These are phyloP conservation scores for Sterna hirundo DNA, from an alignment of 2,113 vertebrate species.

Conservation along the genomic window DNA sequence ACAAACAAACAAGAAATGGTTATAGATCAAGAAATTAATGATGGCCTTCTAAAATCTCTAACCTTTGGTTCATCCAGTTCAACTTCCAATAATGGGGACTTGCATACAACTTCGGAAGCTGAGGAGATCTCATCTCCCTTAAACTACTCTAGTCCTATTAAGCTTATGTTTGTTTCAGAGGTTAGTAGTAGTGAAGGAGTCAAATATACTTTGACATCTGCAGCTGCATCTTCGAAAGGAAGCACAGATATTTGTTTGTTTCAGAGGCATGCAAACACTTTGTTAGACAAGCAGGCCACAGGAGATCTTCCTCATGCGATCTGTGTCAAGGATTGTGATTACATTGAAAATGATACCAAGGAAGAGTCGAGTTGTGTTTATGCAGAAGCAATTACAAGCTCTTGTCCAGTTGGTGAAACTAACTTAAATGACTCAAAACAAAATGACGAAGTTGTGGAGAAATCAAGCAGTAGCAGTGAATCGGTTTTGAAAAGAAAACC, in stretches of 20 bases:
- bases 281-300: neutral
- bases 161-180: slow-evolving; percentile 95
- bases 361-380: slow-evolving; percentile 15
- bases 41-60: slow-evolving; percentile 27
- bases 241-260: slow-evolving; percentile 40
- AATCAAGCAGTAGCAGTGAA: slow-evolving; percentile 27
- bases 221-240: slow-evolving; percentile 69
- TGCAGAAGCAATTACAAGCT: neutral
- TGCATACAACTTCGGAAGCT: slow-evolving; percentile 4
- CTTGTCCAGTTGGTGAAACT: slow-evolving; percentile 33
- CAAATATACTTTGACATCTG: slow-evolving; percentile 89
- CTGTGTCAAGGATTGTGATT: slow-evolving; percentile 4
- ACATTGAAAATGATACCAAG: neutral
- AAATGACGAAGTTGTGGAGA: slow-evolving; percentile 42
- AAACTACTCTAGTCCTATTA: slow-evolving; percentile 89
- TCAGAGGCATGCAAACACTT: slow-evolving; percentile 1
- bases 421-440: slow-evolving; percentile 41
- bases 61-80: slow-evolving; percentile 31
- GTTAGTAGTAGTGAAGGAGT: slow-evolving; percentile 85
- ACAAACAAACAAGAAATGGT: neutral
- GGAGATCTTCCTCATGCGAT: neutral
- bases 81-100: neutral
- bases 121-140: slow-evolving; percentile 38
- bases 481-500: slow-evolving; percentile 88
- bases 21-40: slow-evolving; percentile 30